Conservation (phyloP, 2,888 invertebrate species). For the Teleogryllus oceanicus region DNA sequence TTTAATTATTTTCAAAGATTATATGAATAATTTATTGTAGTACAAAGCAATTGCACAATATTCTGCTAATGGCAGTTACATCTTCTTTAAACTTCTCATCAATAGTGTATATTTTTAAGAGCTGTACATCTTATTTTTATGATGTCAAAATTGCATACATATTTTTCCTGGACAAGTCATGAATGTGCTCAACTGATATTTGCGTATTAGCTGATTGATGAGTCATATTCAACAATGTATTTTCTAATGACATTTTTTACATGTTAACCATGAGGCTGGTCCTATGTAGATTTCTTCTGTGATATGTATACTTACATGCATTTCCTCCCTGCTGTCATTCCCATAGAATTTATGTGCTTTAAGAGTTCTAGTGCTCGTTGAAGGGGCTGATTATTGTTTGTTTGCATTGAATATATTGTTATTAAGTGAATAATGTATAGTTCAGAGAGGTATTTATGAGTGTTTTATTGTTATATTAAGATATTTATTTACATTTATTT, state of each 20-base stretch:
- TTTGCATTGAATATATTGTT: background rate
- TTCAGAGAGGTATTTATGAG: background rate
- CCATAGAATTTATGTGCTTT: slow-evolving; percentile 7
- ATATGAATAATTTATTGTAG: background rate
- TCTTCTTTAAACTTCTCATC: background rate
- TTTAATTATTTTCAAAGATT: background rate
- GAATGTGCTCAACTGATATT: slow-evolving; percentile 4
- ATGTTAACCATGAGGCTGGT: slow-evolving; percentile 5
- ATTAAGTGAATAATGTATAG: background rate
- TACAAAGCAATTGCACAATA: background rate
- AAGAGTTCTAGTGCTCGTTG: background rate
- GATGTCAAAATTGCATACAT: background rate
- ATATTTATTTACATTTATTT: background rate
- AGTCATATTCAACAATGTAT: background rate
- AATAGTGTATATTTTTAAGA: background rate
- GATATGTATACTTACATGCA: slow-evolving; percentile 11
- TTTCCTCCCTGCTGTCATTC: background rate
- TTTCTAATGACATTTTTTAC: background rate
- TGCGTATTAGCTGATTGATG: background rate
- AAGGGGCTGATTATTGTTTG: background rate
- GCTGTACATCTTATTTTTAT: slow-evolving; percentile 7
- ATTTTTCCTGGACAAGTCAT: background rate
- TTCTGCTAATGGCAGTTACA: background rate
- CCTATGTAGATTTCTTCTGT: slow-evolving; percentile 25
- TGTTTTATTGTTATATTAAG: background rate